Evolutionary conservation across 2,888 invertebrate species (phyloP).

Genomic region (Conus canariensis): DNA sequence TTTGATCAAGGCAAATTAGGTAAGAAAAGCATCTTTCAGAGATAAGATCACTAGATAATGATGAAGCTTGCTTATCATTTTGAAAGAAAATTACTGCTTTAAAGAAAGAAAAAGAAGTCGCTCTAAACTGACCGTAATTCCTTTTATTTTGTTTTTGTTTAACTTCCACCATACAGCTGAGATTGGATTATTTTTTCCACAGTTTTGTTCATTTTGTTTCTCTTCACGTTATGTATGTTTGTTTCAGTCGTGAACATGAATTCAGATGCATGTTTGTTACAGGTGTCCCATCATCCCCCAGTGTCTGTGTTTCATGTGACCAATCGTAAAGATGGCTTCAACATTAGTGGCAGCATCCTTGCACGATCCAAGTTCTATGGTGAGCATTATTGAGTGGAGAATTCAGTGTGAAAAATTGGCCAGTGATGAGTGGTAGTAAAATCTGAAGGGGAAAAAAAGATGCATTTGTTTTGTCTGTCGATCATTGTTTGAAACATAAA

Average conservation of each 20-base stretch:
- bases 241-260: too few relatives aligned
- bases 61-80: too few relatives aligned
- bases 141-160: neutral
- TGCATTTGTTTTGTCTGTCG: neutral
- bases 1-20: too few relatives aligned
- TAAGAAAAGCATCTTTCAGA: too few relatives aligned
- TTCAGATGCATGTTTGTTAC: conserved; percentile 52
- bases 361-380: conserved; percentile 97
- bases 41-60: too few relatives aligned
- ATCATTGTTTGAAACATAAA: neutral
- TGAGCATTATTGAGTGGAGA: conserved; percentile 71
- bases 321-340: conserved; percentile 95
- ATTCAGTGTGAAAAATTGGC: neutral
- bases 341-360: conserved; percentile 92
- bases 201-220: neutral
- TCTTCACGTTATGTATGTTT: too few relatives aligned
- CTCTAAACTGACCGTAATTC: neutral
- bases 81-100: too few relatives aligned
- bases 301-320: conserved; percentile 95
- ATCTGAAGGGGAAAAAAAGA: too few relatives aligned
- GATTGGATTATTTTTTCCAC: too few relatives aligned
- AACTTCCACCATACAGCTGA: too few relatives aligned
- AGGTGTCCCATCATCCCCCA: conserved; percentile 96
- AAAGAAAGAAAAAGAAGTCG: too few relatives aligned
- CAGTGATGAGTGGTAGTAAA: too few relatives aligned